Evolutionary conservation across 1,140 invertebrate species (phyloP).

Genomic region (Papilio helenus): DNA sequence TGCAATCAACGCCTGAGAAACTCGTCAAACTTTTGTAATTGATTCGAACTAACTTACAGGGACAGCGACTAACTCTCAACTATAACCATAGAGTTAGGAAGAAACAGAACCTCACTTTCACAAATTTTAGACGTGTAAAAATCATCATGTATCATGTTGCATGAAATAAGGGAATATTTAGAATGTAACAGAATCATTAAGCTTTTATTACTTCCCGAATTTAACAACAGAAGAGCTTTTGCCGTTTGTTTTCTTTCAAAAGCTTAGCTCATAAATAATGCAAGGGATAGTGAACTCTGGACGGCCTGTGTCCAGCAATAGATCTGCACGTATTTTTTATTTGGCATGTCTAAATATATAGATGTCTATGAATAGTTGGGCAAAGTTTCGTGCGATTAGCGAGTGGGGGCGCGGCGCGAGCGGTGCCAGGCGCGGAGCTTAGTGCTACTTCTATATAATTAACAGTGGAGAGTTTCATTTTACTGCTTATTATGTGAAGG

Average conservation of each 20-base stretch:
- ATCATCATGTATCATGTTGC: no score
- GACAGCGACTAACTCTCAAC: constrained; percentile 64
- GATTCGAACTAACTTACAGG: constrained; percentile 65
- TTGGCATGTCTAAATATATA: constrained; percentile 29
- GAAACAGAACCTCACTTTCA: constrained; percentile 41
- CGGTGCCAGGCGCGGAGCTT: constrained; percentile 61
- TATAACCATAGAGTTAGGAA: constrained; percentile 44
- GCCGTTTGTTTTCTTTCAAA: no score
- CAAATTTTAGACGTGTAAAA: background rate
- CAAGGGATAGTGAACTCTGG: no score
- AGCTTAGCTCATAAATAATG: no score
- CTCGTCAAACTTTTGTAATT: constrained; percentile 75
- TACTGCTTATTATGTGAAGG: constrained; percentile 47
- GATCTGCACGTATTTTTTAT: no score
- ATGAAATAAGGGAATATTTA: no score
- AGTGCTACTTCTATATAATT: constrained; percentile 54
- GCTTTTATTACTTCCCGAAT: background rate
- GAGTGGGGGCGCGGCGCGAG: constrained; percentile 49
- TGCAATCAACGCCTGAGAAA: constrained; percentile 54
- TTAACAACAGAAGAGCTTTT: no score
- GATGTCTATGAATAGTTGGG: constrained; percentile 54
- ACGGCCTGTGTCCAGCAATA: no score
- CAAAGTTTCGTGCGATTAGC: constrained; percentile 70
- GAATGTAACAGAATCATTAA: no score
- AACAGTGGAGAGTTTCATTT: constrained; percentile 59